Base-by-base conservation (phyloP, 2,888 invertebrate species). In the Rhimphoctona megacephalus region DNA sequence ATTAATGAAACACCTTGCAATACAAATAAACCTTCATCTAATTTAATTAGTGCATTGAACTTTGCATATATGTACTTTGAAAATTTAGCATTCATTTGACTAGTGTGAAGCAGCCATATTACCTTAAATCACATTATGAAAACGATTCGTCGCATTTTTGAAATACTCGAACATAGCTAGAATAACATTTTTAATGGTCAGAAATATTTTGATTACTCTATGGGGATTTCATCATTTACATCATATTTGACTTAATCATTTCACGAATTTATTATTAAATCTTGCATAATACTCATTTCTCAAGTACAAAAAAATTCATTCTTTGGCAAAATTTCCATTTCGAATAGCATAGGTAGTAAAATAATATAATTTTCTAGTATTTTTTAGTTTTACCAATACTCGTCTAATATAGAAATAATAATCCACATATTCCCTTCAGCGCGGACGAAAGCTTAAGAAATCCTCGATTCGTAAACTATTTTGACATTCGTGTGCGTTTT, bases 281-380 rank as follows among this genome's bases (percentile, higher is more conserved):
- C 46, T 43, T 19, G 70, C 70, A 70, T 70, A 70, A 49, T 70
- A 70, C 70, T 70, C 70, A 70, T 70, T 70, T 70, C 46, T 17
- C 22, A 22, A 61, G 30, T 46, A 81, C 19, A 49, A 73, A 66
- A 69, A 30, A 81, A 69, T 67, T 33, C 30, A 54, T 54, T 11
- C 9, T 52, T 52, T 49, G 33, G n/a, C 33, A 9, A 33, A 72
- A 33, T 33, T 72, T 54, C 36, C 33, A 67, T 67, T 67, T 36
- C n/a, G 6, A 25, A 67, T 39, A 36, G 36, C n/a, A 30, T 67
- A 67, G 67, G 9, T 33, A 64, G 19, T 9, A 11, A 36, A 36
- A n/a, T 36, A 33, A 19, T 14, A 25, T 57, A 57, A 25, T 25
- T 57, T 25, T 57, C 25, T 57, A 57, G 61, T 61, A 61, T 14